Evolutionary conservation across 2,888 invertebrate genomes (phyloP).

Genomic region (Metellina segmentata): DNA sequence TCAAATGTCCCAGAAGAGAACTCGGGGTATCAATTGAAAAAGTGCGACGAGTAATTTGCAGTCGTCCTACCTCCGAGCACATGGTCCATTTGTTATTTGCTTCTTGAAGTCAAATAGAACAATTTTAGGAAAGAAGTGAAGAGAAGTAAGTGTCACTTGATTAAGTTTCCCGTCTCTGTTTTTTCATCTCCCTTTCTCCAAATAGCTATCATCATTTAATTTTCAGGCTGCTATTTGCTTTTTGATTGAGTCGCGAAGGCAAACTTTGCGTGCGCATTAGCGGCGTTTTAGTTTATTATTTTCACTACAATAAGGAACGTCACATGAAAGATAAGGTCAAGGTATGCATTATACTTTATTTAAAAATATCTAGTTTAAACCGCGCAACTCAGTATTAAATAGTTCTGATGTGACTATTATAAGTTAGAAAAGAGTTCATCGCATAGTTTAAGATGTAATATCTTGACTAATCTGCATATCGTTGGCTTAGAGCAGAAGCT

Average conservation of each 20-base stretch:
- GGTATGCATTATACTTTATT: no score
- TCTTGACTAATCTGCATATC: no score
- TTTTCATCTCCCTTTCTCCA: background rate
- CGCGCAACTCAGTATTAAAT: no score
- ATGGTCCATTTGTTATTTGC: constrained; percentile 46
- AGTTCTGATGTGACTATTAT: no score
- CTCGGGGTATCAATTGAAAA: constrained; percentile 44
- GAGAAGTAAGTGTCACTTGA: constrained; percentile 50
- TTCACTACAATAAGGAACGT: no score
- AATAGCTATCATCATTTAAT: background rate
- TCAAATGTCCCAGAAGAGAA: constrained; percentile 10
- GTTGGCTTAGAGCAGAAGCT: no score
- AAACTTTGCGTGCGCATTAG: background rate
- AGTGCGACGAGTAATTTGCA: constrained; percentile 32
- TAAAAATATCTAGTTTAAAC: no score
- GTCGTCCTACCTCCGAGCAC: constrained; percentile 36
- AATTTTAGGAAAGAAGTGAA: constrained; percentile 39
- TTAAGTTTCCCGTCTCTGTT: constrained; percentile 31
- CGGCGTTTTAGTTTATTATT: no score
- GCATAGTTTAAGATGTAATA: no score
- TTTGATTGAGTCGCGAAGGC: background rate
- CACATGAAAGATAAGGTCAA: no score
- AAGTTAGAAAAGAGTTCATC: no score
- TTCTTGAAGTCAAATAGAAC: constrained; percentile 53
- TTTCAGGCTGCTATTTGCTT: background rate